phyloP scores from a whole-genome alignment of 2,888 invertebrate genomes.

The Halictus ligatus region DNA sequence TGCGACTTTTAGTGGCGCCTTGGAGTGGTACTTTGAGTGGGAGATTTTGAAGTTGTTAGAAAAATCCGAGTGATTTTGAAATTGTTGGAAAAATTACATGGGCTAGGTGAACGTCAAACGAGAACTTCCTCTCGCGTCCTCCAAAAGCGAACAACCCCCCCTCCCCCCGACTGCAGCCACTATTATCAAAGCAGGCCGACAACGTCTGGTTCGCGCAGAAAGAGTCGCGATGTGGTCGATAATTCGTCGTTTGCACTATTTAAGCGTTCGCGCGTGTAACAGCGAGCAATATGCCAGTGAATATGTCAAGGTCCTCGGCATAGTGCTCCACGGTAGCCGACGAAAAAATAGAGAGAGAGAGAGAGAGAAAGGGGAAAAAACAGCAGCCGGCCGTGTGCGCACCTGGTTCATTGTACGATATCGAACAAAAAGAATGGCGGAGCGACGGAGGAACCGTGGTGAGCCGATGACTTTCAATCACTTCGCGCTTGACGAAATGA shows the following conservation, averaged over 20 bases:
- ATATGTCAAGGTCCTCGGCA: conserved; percentile 59
- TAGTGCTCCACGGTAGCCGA: conserved; percentile 24
- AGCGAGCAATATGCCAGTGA: conserved; percentile 51
- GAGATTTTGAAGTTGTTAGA: background rate
- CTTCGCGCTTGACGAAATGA: background rate
- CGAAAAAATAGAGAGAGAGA: conserved; percentile 5
- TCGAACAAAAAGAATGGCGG: background rate
- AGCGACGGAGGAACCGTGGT: background rate
- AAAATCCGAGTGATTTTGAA: background rate
- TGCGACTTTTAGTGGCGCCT: background rate
- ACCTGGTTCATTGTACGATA: conserved; percentile 28
- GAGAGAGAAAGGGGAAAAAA: background rate
- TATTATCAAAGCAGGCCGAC: conserved; percentile 24
- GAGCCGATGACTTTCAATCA: background rate
- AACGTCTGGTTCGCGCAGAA: conserved; percentile 29
- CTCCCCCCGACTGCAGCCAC: background rate
- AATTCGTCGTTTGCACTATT: conserved; percentile 64
- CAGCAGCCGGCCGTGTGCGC: conserved; percentile 1
- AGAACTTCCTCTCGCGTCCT: background rate
- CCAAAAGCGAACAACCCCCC: background rate
- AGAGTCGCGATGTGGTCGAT: conserved; percentile 50
- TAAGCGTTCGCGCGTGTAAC: conserved; percentile 54
- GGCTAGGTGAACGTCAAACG: background rate
- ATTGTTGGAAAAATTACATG: background rate
- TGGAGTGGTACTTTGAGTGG: background rate